These are phyloP conservation scores for Ceratitis capitata DNA, from an alignment of 1,140 invertebrate genomes.

Conservation along the genomic window DNA sequence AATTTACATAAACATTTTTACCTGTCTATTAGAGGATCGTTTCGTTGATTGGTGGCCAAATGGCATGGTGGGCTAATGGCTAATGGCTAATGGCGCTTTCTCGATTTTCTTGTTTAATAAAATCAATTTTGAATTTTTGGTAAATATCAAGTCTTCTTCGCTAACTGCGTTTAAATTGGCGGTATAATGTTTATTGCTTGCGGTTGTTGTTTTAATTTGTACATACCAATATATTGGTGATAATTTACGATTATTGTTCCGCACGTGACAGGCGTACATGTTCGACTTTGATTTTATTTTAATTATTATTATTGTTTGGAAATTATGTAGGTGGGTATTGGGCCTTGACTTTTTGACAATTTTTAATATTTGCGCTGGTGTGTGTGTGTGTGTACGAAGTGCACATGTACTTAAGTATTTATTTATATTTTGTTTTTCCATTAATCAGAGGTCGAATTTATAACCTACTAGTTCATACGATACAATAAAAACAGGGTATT, in stretches of 20 bases:
- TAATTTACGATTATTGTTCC: conserved; percentile 30
- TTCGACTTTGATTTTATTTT: neutral
- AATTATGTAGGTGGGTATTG: neutral
- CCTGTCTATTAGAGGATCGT: neutral
- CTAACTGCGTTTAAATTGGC: too few relatives aligned
- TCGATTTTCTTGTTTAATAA: neutral
- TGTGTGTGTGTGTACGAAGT: neutral
- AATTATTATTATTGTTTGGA: neutral
- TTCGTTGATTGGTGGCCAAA: conserved; percentile 16
- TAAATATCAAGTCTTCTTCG: neutral
- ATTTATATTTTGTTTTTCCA: too few relatives aligned
- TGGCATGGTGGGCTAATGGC: too few relatives aligned
- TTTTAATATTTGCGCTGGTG: neutral
- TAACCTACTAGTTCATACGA: too few relatives aligned
- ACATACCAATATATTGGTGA: conserved; percentile 10
- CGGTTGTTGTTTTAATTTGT: neutral
- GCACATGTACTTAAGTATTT: neutral
- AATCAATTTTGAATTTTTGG: neutral
- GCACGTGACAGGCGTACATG: neutral
- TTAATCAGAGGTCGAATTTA: too few relatives aligned
- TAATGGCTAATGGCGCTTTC: neutral
- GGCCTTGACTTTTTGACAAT: neutral
- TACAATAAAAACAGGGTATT: too few relatives aligned
- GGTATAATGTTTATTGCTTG: neutral
- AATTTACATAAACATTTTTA: conserved; percentile 31